phyloP scores from a whole-genome alignment of 2,113 vertebrate genomes.

The Pleuronectes platessa region DNA sequence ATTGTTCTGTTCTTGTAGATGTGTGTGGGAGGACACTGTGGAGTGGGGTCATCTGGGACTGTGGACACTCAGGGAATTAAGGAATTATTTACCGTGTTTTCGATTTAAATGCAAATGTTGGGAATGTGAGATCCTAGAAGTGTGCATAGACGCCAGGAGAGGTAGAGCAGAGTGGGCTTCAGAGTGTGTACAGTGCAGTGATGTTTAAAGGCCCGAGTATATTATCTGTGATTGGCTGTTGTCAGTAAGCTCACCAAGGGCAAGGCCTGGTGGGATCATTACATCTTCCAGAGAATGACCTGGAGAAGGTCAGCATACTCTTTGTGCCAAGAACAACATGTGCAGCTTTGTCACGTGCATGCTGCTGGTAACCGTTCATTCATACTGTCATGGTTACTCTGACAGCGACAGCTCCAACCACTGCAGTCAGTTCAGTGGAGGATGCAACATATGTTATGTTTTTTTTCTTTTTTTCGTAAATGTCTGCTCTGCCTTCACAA shows the following conservation, averaged over 20 bases:
- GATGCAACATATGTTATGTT: slow-evolving; percentile 10
- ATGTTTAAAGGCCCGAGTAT: slow-evolving; percentile 32
- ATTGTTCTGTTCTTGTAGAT: slow-evolving; percentile 69
- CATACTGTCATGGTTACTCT: slow-evolving; percentile 36
- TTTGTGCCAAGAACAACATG: slow-evolving; percentile 16
- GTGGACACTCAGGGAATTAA: slow-evolving; percentile 74
- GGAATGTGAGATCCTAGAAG: slow-evolving; percentile 45
- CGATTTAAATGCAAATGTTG: slow-evolving; percentile 83
- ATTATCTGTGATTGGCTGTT: slow-evolving; percentile 44
- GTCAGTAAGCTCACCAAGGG: slow-evolving; percentile 36
- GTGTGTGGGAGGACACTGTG: slow-evolving; percentile 68
- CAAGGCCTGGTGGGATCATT: slow-evolving; percentile 48
- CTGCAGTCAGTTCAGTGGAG: slow-evolving; percentile 15
- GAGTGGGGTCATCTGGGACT: slow-evolving; percentile 69
- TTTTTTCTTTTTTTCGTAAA: slow-evolving; percentile 38
- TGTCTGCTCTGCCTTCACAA: slow-evolving; percentile 44
- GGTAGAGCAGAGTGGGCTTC: slow-evolving; percentile 15
- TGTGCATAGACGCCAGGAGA: slow-evolving; percentile 24
- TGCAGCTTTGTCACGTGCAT: slow-evolving; percentile 17
- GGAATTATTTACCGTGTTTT: slow-evolving; percentile 75
- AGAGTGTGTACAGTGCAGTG: background rate
- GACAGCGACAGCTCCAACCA: slow-evolving; percentile 7
- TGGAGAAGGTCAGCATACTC: slow-evolving; percentile 49
- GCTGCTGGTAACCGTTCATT: slow-evolving; percentile 26
- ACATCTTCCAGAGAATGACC: slow-evolving; percentile 38